Evolutionary conservation across 2,797 vertebrate genomes (phyloP), one percentile per base, ranked within the genome.

Genomic region (Moxostoma hubbsi): DNA sequence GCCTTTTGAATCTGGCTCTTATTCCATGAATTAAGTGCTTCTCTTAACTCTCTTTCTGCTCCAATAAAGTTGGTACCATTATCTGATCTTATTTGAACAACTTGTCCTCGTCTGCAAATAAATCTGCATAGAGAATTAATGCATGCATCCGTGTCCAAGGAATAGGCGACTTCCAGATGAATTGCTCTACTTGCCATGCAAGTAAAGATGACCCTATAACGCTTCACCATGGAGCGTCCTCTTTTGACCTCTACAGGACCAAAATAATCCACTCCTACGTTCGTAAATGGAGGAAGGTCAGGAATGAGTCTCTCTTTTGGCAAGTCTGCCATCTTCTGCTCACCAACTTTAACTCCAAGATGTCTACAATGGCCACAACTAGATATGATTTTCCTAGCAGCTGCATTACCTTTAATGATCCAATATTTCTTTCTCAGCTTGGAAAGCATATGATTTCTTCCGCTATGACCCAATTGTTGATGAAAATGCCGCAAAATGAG

Each of bases 371-470:
- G 12, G 7, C 6, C 61, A 63, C 61, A 67, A 11, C 7, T 50
- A 12, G 16, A 51, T 12, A 51, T 51, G 11, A 36, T 24, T 4
- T 67, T 66, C 0, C 15, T 50, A 2, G 9, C 6, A 12, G 36
- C 64, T 6, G 10, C 46, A 18, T 50, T 66, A 18, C 9, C 15
- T 4, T 66, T 18, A 4, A 7, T 50, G 47, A 66, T 50, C 47
- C 47, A 50, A 18, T 50, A 66, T 15, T 2, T 65, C 4, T 18
- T 49, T 12, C 64, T 66, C 15, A 65, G n/a, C 15, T 15, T 18
- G 9, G 15, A 66, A 49, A 66, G 47, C n/a, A 50, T 18, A 66
- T 66, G 46, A 66, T 49, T 66, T 66, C 6, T 50, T 18, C 46
- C 63, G 4, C 46, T 11, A 1, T 66, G 46, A 18, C 64, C 47